Conservation (phyloP, 2,888 invertebrate genomes). For the Cinara cedri region DNA sequence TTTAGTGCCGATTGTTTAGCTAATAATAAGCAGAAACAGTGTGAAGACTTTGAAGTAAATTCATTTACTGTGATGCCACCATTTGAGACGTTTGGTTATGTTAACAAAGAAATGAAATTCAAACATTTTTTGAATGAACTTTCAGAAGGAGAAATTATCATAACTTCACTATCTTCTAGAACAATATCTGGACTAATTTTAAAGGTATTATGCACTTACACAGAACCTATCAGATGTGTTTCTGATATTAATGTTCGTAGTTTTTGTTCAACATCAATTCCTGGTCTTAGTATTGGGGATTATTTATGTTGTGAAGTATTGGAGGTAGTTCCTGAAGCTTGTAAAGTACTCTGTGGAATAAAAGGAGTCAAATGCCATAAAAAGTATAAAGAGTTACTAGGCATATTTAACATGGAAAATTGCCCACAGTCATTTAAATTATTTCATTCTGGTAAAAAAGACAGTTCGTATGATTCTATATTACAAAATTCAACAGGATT, state of each 20-base stretch:
- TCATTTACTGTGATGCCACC: conserved; percentile 78
- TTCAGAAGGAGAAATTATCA: conserved; percentile 73
- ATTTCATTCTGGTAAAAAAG: conserved; percentile 55
- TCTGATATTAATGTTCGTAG: conserved; percentile 68
- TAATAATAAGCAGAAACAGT: conserved; percentile 40
- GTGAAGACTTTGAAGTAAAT: conserved; percentile 43
- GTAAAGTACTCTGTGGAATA: conserved; percentile 88
- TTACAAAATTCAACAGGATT: conserved; percentile 83
- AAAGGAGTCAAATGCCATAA: conserved; percentile 75
- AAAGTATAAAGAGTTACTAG: conserved; percentile 77
- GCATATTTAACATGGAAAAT: conserved; percentile 81
- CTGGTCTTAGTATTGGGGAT: conserved; percentile 67
- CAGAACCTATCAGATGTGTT: conserved; percentile 78
- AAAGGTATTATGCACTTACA: conserved; percentile 83
- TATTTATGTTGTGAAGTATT: conserved; percentile 85
- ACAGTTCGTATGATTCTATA: conserved; percentile 79
- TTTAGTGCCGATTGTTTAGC: conserved; percentile 44
- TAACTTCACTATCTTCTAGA: conserved; percentile 78
- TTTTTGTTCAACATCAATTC: conserved; percentile 59
- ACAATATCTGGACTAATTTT: conserved; percentile 76
- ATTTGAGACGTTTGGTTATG: conserved; percentile 81
- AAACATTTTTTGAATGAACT: conserved; percentile 82
- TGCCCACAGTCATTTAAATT: conserved; percentile 77
- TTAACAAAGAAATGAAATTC: conserved; percentile 77
- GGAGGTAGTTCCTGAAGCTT: conserved; percentile 83